phyloP scores from a whole-genome alignment of 2,797 vertebrate genomes.

The Pipistrellus nathusii region DNA sequence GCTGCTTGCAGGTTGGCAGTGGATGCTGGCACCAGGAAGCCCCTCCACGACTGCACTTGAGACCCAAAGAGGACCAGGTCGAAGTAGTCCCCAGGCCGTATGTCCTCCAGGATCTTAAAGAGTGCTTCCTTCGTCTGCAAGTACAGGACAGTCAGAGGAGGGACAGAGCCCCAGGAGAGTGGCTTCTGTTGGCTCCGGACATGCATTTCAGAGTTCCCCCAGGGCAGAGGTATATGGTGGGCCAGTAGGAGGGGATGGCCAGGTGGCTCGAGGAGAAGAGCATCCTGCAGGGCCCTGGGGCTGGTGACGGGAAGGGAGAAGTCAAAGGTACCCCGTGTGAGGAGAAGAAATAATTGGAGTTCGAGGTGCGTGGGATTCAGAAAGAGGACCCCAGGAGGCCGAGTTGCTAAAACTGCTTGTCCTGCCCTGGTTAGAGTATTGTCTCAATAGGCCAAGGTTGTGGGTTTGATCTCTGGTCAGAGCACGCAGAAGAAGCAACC shows the following conservation, averaged over 20 bases:
- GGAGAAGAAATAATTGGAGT: background rate
- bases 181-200: background rate
- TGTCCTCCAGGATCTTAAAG: slow-evolving; percentile 88
- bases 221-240: background rate
- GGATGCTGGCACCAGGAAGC: slow-evolving; percentile 87
- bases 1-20: slow-evolving; percentile 86
- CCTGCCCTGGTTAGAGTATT: background rate
- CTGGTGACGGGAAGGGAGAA: background rate
- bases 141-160: background rate
- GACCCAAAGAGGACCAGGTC: slow-evolving; percentile 88
- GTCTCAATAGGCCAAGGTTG: background rate
- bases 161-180: background rate
- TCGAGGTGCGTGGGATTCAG: background rate
- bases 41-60: slow-evolving; percentile 81
- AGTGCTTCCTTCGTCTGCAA: slow-evolving; percentile 90
- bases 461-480: background rate
- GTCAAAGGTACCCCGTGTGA: background rate
- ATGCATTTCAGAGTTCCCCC: background rate
- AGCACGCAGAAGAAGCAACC: background rate
- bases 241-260: background rate
- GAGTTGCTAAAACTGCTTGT: background rate
- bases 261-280: background rate
- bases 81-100: slow-evolving; percentile 89
- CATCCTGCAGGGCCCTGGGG: background rate
- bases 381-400: background rate